phyloP scores from a whole-genome alignment of 2,113 vertebrate genomes.

The Nerophis ophidion region DNA sequence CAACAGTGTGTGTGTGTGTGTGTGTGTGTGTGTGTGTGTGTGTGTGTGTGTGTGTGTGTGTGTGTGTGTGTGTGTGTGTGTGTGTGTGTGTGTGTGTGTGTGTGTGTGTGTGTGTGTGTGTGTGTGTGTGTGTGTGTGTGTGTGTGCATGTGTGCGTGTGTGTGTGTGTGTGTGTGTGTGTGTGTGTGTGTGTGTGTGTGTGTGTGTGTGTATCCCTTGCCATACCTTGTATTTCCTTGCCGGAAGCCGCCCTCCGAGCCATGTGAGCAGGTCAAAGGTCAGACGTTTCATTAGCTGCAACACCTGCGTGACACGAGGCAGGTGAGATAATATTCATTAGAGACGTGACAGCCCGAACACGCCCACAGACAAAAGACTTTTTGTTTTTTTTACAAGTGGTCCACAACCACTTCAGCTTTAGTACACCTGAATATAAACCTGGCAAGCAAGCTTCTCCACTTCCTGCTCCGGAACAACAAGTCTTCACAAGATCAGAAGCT shows the following conservation, averaged over 20 bases:
- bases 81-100: conserved; percentile 37
- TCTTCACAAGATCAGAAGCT: no score
- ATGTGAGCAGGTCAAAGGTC: conserved; percentile 87
- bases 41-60: conserved; percentile 8
- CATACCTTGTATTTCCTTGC: conserved; percentile 67
- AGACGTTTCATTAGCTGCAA: conserved; percentile 98
- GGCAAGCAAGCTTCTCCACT: no score
- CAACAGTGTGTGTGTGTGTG: conserved; percentile 3
- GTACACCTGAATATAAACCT: no score
- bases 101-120: conserved; percentile 8
- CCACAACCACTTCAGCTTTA: no score
- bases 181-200: no score
- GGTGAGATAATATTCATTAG: conserved; percentile 97
- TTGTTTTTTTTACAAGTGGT: no score
- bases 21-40: conserved; percentile 37
- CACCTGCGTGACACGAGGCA: conserved; percentile 99
- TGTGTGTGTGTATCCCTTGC: no score
- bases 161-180: conserved; percentile 4
- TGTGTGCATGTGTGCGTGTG: no score
- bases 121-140: not conserved
- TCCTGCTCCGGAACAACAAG: no score
- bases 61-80: not conserved
- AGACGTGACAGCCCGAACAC: conserved; percentile 81
- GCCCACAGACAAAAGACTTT: no score
- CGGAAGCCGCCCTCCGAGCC: conserved; percentile 85